Conservation (phyloP, 2,888 invertebrate genomes). For the Tiliacea aurago region DNA sequence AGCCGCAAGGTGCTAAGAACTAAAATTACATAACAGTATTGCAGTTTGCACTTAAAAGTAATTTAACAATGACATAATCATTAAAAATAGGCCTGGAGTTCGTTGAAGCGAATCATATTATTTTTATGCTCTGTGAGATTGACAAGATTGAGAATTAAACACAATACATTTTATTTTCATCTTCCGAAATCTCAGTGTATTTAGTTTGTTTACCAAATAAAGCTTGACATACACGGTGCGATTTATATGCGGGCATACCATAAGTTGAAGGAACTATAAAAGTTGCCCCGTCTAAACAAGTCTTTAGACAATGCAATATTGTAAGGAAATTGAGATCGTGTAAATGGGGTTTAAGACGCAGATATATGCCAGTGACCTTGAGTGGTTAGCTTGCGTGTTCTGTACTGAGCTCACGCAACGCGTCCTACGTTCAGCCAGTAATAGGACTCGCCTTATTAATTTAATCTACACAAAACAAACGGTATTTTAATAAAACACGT, state of each 20-base stretch:
- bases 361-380: too few relatives aligned
- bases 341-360: neutral
- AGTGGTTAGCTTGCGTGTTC: too few relatives aligned
- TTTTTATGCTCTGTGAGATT: conserved; percentile 24
- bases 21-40: conserved; percentile 29
- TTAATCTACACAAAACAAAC: too few relatives aligned
- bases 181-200: neutral
- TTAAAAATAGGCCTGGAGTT: conserved; percentile 39
- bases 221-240: neutral
- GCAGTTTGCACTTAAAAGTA: conserved; percentile 52
- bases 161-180: neutral
- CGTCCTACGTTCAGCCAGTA: too few relatives aligned
- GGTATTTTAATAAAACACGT: too few relatives aligned
- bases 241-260: neutral
- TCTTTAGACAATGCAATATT: neutral
- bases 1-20: neutral
- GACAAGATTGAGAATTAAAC: conserved; percentile 3
- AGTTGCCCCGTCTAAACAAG: neutral
- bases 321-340: neutral
- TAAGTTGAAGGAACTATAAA: neutral
- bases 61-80: conserved; percentile 43
- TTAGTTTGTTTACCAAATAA: neutral
- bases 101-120: conserved; percentile 53
- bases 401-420: too few relatives aligned
- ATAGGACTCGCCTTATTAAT: too few relatives aligned